Evolutionary conservation across 1,140 invertebrate genomes (phyloP).

Genomic region (Danaus melanippus): DNA sequence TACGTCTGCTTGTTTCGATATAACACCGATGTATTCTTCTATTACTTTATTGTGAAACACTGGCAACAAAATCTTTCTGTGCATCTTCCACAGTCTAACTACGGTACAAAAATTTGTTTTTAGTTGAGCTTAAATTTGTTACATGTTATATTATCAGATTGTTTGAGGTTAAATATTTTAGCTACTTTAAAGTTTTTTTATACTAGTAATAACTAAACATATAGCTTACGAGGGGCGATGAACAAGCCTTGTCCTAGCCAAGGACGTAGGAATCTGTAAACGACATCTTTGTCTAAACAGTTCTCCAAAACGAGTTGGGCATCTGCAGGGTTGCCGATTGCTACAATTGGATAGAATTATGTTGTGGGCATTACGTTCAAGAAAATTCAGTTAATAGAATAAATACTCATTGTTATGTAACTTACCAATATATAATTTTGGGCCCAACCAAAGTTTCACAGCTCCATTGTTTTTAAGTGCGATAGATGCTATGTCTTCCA

Average conservation of each 20-base stretch:
- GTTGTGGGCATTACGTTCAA: too few species aligned
- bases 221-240: constrained; percentile 73
- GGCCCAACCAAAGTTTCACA: constrained; percentile 50
- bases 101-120: constrained; percentile 18
- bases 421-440: constrained; percentile 54
- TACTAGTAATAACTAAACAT: too few species aligned
- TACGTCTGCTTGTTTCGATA: constrained; percentile 78
- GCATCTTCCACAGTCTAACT: constrained; percentile 79
- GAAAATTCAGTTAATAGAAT: constrained; percentile 3
- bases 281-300: constrained; percentile 77
- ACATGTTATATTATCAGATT: too few species aligned
- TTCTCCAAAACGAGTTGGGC: constrained; percentile 59
- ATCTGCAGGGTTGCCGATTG: constrained; percentile 55
- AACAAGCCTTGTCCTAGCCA: constrained; percentile 83
- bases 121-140: too few species aligned
- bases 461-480: constrained; percentile 38
- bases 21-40: constrained; percentile 80
- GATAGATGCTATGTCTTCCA: constrained; percentile 36
- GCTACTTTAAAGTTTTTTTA: too few species aligned
- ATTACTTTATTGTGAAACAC: constrained; percentile 85
- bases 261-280: constrained; percentile 78
- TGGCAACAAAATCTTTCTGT: constrained; percentile 81
- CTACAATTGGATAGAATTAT: constrained; percentile 5
- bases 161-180: too few species aligned
- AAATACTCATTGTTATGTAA: neutral